These are phyloP conservation scores for Volucella inanis DNA, from an alignment of 2,888 invertebrate genomes.

Conservation along the genomic window DNA sequence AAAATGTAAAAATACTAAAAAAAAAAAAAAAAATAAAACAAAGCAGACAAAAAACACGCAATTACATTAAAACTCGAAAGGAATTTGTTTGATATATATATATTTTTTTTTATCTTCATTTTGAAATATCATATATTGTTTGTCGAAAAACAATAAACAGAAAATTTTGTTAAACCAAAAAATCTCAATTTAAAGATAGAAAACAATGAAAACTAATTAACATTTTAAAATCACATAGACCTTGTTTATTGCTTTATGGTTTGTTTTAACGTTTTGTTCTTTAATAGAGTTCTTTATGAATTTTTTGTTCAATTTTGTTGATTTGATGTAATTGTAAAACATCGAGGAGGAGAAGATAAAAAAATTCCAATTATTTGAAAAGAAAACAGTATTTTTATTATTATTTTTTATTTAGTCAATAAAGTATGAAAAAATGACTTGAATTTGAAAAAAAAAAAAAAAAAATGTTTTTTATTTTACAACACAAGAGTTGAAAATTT, in stretches of 20 bases:
- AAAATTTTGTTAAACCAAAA: not conserved
- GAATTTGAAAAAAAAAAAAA: slow-evolving; percentile 67
- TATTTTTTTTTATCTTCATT: slow-evolving; percentile 10
- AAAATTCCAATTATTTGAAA: slow-evolving; percentile 73
- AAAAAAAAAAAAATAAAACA: slow-evolving; percentile 40
- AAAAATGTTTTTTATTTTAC: slow-evolving; percentile 21
- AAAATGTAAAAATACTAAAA: slow-evolving; percentile 51
- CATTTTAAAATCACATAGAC: slow-evolving; percentile 11
- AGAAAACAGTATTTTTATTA: slow-evolving; percentile 74
- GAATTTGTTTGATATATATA: slow-evolving; percentile 2
- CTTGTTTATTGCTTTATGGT: slow-evolving; percentile 33
- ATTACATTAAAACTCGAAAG: slow-evolving; percentile 51
- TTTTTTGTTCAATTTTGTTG: slow-evolving; percentile 43
- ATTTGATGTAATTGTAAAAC: slow-evolving; percentile 64
- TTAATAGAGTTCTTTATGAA: slow-evolving; percentile 25
- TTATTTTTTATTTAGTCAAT: slow-evolving; percentile 74
- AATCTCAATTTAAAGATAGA: no score
- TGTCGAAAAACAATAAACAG: slow-evolving; percentile 16
- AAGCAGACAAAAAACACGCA: slow-evolving; percentile 56
- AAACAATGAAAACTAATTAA: not conserved
- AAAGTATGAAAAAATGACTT: slow-evolving; percentile 72
- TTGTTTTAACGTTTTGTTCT: slow-evolving; percentile 30
- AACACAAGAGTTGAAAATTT: not conserved
- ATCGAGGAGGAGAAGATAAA: slow-evolving; percentile 51
- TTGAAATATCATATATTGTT: slow-evolving; percentile 17